Base-by-base conservation (phyloP, 2,797 vertebrate species). In the Rhinatrema bivittatum region DNA sequence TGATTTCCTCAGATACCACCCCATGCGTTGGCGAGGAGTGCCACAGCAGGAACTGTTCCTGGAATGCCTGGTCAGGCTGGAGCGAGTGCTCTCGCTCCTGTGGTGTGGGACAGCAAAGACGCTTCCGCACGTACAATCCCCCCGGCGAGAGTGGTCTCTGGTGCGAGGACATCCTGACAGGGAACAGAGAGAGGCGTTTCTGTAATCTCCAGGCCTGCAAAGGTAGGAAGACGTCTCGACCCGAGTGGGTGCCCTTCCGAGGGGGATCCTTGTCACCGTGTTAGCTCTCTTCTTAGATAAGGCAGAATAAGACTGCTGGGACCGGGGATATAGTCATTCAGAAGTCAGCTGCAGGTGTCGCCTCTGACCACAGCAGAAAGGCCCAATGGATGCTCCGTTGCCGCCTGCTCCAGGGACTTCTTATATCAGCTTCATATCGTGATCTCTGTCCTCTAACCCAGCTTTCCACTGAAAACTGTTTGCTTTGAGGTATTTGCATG, bases 131-230 rank as follows among this genome's bases (percentile, higher is more conserved):
- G 0, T 94, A 89, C 65, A 37, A 53, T 14, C 68, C 73, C 0
- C 92, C 89, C 0, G 53, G 80, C 5, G 16, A 60, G 12, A 43
- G 78, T 4, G 31, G 89, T 28, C 57, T 76, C 4, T 95, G 92
- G 91, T 94, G 91, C 24, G 60, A 67, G 0, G 77, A 85, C 60
- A 89, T 93, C 60, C 62, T 87, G 1, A 81, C 67, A 0, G 88
- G 88, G 4, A 87, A 91, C 46, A 36, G 59, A 40, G 90, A 91
- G 21, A 65, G 38, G 16, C 86, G 82, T 18, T 93, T 92, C 74
- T 94, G 91, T 40, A 92, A 84, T 68, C 84, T 91, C 38, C 72
- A 55, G 5, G 88, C 91, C 29, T 95, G 92, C 65, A 75, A 70
- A 72, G 90, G 92, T 93, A 57, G 65, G 65, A 2, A 4, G 12